Evolutionary conservation across 2,888 invertebrate species (phyloP).

Genomic region (Ophion ventricosus): DNA sequence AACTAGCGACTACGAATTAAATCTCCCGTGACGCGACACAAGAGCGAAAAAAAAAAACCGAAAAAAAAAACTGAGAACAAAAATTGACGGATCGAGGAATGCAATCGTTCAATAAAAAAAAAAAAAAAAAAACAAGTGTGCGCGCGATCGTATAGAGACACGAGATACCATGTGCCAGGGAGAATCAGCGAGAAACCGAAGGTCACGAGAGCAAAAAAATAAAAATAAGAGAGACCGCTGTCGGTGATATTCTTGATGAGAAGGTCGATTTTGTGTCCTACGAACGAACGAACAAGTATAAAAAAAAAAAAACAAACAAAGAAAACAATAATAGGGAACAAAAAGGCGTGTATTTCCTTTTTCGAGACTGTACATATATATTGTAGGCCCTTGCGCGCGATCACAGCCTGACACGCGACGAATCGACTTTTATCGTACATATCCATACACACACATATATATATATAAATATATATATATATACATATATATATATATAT

Average conservation of each 20-base stretch:
- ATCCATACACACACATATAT: neutral
- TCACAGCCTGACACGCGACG: constrained; percentile 59
- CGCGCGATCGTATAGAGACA: neutral
- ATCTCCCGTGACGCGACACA: constrained; percentile 35
- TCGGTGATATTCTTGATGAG: constrained; percentile 30
- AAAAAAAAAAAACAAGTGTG: neutral
- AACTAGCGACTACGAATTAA: constrained; percentile 54
- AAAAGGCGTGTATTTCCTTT: constrained; percentile 63
- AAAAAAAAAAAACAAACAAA: constrained; percentile 31
- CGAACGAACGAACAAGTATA: constrained; percentile 26
- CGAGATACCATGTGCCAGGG: constrained; percentile 65
- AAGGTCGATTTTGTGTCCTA: constrained; percentile 56
- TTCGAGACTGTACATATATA: constrained; percentile 66
- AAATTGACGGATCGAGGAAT: neutral
- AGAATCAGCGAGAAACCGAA: constrained; percentile 65
- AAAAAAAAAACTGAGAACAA: neutral
- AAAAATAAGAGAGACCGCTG: constrained; percentile 49
- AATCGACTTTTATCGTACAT: constrained; percentile 62
- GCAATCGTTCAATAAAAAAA: constrained; percentile 24
- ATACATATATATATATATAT: no score
- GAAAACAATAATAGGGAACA: constrained; percentile 67
- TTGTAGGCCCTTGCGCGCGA: constrained; percentile 58
- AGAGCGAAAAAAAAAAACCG: constrained; percentile 23
- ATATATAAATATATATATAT: no score
- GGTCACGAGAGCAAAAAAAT: constrained; percentile 38